Conservation (phyloP, 2,797 vertebrate species). For the Lagodon rhomboides region DNA sequence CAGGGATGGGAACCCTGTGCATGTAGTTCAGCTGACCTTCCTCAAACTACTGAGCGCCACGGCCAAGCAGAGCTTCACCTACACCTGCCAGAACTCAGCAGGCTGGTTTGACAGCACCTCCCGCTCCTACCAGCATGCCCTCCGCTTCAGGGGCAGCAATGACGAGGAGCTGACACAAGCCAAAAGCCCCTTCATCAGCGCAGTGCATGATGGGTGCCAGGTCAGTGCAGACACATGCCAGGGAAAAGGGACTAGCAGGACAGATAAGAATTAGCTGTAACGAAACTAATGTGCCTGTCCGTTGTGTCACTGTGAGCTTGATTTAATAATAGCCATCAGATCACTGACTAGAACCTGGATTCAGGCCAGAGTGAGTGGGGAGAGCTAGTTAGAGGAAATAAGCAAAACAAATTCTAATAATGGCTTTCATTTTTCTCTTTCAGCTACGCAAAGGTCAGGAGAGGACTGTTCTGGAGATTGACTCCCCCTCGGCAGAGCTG, state of each 20-base stretch:
- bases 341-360: constrained; percentile 30
- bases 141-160: constrained; percentile 88
- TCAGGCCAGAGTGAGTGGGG: constrained; percentile 1
- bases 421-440: constrained; percentile 59
- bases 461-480: constrained; percentile 88
- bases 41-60: constrained; percentile 91
- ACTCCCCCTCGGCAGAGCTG: constrained; percentile 87
- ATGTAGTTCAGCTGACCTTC: constrained; percentile 93
- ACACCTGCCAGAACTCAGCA: constrained; percentile 90
- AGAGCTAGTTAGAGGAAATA: constrained; percentile 24
- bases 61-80: constrained; percentile 90
- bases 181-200: constrained; percentile 84
- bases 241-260: neutral
- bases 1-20: constrained; percentile 87
- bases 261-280: constrained; percentile 42
- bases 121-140: constrained; percentile 80
- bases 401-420: constrained; percentile 45
- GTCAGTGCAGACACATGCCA: constrained; percentile 76
- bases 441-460: constrained; percentile 89
- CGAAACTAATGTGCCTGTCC: constrained; percentile 50
- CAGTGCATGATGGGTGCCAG: constrained; percentile 91
- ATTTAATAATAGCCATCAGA: constrained; percentile 42
- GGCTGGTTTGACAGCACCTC: constrained; percentile 89
- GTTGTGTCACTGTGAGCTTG: constrained; percentile 37
- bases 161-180: constrained; percentile 89